Evolutionary conservation across 2,113 vertebrate species (phyloP), one percentile per base, ranked within the genome.

Genomic region (Lycocorax pyrrhopterus): DNA sequence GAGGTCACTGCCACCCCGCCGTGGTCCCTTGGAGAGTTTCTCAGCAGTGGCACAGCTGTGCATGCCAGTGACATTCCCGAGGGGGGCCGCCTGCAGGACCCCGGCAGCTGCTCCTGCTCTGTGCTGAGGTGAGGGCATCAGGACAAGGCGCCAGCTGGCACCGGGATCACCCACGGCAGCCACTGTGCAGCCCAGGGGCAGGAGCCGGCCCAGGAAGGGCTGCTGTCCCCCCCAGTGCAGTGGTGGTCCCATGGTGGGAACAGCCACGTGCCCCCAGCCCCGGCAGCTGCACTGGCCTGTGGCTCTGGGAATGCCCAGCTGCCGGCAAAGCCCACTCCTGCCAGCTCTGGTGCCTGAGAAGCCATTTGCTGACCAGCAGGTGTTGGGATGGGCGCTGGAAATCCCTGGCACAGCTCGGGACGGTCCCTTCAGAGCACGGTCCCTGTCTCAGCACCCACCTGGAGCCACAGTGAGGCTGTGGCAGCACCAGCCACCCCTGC

Each of bases 11-110:
- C 35, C 41, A 2, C 30, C 79, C 59, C 2, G 0, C 23, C 21
- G 3, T 0, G 0, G 43, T 29, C 16, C 58, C 63, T 4, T 0
- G 32, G 56, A 20, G 37, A 43, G 20, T 6, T 30, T 29, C 47
- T 67, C 64, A 46, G 66, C 71, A 2, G 46, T 4, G 13, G 8
- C 37, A 25, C 82, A 58, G 94, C 63, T 32, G 62, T 19, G 52
- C 39, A 0, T 9, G n/a, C 59, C 35, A 0, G 52, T 1, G 10
- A 58, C 86, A 30, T 79, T 87, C 53, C 73, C 2, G 2, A 25
- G 23, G 16, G 77, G 62, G 19, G 53, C 33, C 2, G 13, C 75
- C 32, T 1, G 58, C 10, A 2, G 32, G n/a, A 43, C 37, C 69
- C 60, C 2, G 0, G 51, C 74, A 64, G 35, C 68, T 80, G 79